Conservation (phyloP, 2,113 vertebrate genomes). For the Antennarius striatus region DNA sequence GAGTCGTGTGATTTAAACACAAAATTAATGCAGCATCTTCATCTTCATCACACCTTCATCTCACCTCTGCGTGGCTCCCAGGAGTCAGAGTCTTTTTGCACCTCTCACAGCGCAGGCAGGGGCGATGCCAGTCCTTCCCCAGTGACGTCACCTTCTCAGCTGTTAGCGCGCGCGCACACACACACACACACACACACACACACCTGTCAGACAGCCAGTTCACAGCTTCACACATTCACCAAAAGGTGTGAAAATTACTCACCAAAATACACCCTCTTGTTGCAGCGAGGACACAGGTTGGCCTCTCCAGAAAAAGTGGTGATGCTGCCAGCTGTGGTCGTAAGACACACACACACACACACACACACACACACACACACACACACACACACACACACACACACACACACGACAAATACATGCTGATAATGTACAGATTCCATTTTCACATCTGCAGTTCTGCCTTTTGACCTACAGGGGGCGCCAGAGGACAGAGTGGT, state of each 20-base stretch:
- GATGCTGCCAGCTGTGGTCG: constrained; percentile 85
- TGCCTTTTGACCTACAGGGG: constrained; percentile 14
- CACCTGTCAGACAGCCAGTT: constrained; percentile 15
- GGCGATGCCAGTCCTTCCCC: constrained; percentile 98
- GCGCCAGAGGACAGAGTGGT: constrained; percentile 1
- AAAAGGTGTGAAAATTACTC: constrained; percentile 55
- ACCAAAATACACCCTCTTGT: constrained; percentile 97
- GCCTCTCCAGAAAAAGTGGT: constrained; percentile 96
- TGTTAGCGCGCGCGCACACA: constrained; percentile 68
- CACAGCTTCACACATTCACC: background rate
- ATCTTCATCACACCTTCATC: background rate
- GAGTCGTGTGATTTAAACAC: no score
- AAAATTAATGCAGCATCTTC: background rate
- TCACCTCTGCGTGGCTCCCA: constrained; percentile 94
- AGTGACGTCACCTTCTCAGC: constrained; percentile 98
- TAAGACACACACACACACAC: constrained; percentile 12
- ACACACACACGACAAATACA: no score
- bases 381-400: background rate
- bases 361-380: constrained; percentile 5
- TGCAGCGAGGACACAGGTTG: constrained; percentile 91
- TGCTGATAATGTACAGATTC: no score
- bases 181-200: constrained; percentile 21
- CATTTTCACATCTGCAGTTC: background rate
- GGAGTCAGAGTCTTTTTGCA: constrained; percentile 94
- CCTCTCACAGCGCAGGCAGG: constrained; percentile 94